Percentiles rank a stretch among this genome's conserved stretches.
These are phyloP conservation scores for Norana najaformis DNA, from an alignment of 2,888 invertebrate species.

Conservation along the genomic window DNA sequence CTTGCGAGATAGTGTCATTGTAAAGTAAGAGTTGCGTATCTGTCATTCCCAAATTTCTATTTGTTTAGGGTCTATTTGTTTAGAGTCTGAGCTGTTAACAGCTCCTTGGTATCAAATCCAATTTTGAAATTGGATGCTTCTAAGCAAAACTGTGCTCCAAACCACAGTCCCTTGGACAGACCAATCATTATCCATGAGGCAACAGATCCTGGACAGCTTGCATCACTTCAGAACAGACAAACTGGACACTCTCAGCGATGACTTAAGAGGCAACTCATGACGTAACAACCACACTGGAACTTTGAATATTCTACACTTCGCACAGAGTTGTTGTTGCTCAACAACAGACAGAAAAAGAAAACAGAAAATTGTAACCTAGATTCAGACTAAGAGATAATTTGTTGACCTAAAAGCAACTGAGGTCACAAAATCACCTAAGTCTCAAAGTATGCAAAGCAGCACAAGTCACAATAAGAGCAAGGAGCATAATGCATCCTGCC, in stretches of 20 bases:
- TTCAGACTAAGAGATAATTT: not conserved
- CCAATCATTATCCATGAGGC: not conserved
- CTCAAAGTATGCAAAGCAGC: not conserved
- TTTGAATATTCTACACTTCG: conserved; percentile 1
- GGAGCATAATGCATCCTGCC: not conserved
- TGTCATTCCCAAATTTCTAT: not conserved
- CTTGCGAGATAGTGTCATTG: not conserved
- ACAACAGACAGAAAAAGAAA: not conserved
- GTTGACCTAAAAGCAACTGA: not conserved
- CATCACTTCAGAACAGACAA: not conserved
- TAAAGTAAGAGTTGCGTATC: not conserved
- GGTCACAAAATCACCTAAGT: conserved; percentile 2
- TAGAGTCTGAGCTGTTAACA: no score
- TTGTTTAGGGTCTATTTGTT: not conserved
- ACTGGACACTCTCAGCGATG: not conserved
- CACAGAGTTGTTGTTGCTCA: not conserved
- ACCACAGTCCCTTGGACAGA: not conserved
- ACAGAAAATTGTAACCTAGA: conserved; percentile 5
- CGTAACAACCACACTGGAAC: not conserved
- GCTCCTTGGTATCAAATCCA: not conserved
- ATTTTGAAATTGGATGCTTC: no score
- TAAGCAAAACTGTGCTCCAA: not conserved
- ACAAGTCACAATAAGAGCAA: not conserved
- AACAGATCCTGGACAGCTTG: not conserved
- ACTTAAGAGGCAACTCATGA: not conserved